Evolutionary conservation across 2,113 vertebrate genomes (phyloP), one percentile per base, ranked within the genome.

Genomic region (Grammomys surdaster): DNA sequence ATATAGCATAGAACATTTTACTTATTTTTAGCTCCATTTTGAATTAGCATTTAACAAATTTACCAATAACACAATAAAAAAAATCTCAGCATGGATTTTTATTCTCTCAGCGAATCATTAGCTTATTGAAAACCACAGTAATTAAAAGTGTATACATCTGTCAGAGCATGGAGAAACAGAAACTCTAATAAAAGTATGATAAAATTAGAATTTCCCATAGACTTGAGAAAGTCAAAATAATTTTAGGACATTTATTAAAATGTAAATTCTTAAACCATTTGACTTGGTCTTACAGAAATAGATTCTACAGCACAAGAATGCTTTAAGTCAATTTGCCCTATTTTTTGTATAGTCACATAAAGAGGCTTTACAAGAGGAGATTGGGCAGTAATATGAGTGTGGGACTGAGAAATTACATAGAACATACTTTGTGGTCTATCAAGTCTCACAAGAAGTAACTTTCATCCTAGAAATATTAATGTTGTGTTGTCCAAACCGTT

Each of bases 41-140:
- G 48, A 88, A 46, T 92, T 76, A 88, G 4, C 13, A 93, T 63
- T 93, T 81, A 90, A 54, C 7, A 76, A 93, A 90, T 48, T 87
- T 87, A 36, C 3, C 56, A 81, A n/a, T 54, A 76, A 90, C 54
- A 28, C 10, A 17, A 56, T 87, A 2, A 36, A 6, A 4, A 77
- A 58, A 82, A 51, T 65, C 63, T 90, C n/a, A 82, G 43, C 77
- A 80, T 73, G 9, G 51, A 77, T 93, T n/a, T 93, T 91, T 85
- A 69, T 89, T 33, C n/a, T 78, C 51, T 31, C 5, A 76, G 28
- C 13, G 13, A 75, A 56, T 19, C 13, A 75, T 75, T 69, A 60
- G 0, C 26, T 75, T 60, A 58, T 16, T 73, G 48, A 80, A 48
- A 90, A 78, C 90, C 13, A 69, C 31, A 69, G 31, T 33, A 33